phyloP scores from a whole-genome alignment of 2,113 vertebrate genomes.

The Nothocercus nigrocapillus region DNA sequence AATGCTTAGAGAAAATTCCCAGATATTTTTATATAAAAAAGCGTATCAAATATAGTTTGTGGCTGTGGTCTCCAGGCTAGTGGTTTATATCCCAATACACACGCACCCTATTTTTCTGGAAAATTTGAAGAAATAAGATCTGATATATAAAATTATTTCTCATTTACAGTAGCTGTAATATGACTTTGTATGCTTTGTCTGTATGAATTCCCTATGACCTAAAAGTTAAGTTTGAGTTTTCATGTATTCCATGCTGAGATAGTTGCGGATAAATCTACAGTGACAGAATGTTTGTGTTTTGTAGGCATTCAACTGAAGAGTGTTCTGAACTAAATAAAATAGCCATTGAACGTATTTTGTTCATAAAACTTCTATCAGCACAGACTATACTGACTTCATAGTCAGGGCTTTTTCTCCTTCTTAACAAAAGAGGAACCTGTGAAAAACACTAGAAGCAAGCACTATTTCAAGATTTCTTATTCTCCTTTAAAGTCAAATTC shows the following conservation, averaged over 20 bases:
- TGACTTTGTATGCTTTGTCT: neutral
- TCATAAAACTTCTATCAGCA: neutral
- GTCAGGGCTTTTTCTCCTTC: too few species aligned
- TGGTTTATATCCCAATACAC: neutral
- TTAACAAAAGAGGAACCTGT: neutral
- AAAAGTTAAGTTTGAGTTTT: neutral
- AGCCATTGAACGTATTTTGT: neutral
- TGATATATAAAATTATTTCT: neutral
- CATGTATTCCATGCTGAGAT: neutral
- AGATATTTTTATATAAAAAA: neutral
- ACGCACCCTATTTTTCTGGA: neutral
- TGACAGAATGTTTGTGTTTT: neutral
- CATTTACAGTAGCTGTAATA: neutral
- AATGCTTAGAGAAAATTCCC: neutral
- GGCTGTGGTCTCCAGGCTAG: neutral
- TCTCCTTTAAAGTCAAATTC: neutral
- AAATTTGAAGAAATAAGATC: neutral
- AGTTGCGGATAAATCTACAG: neutral
- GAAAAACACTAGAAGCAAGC: neutral
- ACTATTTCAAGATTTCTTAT: neutral
- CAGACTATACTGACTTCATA: neutral
- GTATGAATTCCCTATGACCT: neutral
- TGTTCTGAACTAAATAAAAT: neutral
- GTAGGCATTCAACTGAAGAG: neutral
- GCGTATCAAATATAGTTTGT: neutral